These are phyloP conservation scores for Tarsius wallacei DNA, from an alignment of 2,797 vertebrate genomes.

Conservation along the genomic window DNA sequence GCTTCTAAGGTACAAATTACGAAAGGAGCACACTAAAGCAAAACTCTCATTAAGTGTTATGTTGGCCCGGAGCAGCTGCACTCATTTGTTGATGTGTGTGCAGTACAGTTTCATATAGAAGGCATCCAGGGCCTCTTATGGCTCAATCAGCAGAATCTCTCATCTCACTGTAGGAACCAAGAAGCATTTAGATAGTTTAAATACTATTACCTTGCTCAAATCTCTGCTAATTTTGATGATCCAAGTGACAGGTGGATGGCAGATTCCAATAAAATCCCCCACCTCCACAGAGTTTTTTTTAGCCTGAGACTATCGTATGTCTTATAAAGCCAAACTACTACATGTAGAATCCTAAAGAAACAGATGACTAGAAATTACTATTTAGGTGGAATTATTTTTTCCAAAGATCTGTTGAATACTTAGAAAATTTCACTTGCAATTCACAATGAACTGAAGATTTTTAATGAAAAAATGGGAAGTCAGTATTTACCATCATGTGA, in stretches of 20 bases:
- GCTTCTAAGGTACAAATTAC: conserved; percentile 29
- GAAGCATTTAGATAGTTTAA: conserved; percentile 39
- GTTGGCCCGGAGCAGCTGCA: conserved; percentile 71
- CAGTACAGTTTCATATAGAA: neutral
- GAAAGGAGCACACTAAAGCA: neutral
- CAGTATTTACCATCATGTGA: neutral
- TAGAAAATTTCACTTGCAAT: neutral
- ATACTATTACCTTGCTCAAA: neutral
- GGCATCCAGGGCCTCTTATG: neutral
- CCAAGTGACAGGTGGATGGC: conserved; percentile 62
- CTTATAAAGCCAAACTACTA: neutral
- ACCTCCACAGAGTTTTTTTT: neutral
- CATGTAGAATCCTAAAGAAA: neutral
- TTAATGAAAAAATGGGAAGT: conserved; percentile 21
- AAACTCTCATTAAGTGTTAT: neutral
- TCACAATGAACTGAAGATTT: conserved; percentile 7
- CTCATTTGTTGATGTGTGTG: conserved; percentile 22
- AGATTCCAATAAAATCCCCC: neutral
- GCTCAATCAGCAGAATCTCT: neutral
- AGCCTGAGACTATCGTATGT: conserved; percentile 1
- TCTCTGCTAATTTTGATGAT: conserved; percentile 72
- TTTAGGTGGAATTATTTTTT: neutral
- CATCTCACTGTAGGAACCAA: conserved; percentile 63
- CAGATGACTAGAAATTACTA: neutral
- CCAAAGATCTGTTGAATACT: neutral